A percentile compares a stretch with the other conserved stretches of the same genome.
Evolutionary conservation across 2,113 vertebrate species (phyloP).

Genomic region (Pollachius pollachius): DNA sequence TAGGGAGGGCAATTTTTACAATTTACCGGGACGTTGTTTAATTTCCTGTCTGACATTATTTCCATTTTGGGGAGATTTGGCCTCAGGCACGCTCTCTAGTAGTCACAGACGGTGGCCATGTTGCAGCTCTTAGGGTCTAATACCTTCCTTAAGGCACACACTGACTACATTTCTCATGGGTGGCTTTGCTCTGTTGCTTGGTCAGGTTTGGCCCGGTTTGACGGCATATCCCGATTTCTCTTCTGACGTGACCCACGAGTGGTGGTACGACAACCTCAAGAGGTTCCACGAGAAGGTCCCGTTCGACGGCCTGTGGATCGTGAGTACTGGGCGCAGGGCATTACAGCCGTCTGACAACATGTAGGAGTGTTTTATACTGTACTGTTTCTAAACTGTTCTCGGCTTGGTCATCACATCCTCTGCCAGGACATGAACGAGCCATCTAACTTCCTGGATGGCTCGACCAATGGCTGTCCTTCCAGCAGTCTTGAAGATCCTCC

Average conservation of each 20-base stretch:
- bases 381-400: neutral
- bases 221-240: slow-evolving; percentile 87
- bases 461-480: slow-evolving; percentile 75
- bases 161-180: no score
- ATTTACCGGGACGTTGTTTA: no score
- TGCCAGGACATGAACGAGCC: slow-evolving; percentile 90
- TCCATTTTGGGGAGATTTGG: no score
- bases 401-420: neutral
- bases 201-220: slow-evolving; percentile 85
- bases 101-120: no score
- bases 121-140: no score
- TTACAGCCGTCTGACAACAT: neutral
- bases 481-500: slow-evolving; percentile 80
- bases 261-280: slow-evolving; percentile 86
- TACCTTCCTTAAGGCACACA: no score
- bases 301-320: slow-evolving; percentile 83
- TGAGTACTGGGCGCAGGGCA: slow-evolving; percentile 34
- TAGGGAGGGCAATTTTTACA: no score
- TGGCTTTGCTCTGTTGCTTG: neutral
- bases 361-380: neutral
- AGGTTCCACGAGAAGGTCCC: slow-evolving; percentile 74
- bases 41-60: no score
- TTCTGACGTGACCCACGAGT: slow-evolving; percentile 74
- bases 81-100: no score
- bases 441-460: slow-evolving; percentile 85